Base-by-base conservation (phyloP, 2,888 invertebrate genomes). In the Drosophila peninsularis region DNA sequence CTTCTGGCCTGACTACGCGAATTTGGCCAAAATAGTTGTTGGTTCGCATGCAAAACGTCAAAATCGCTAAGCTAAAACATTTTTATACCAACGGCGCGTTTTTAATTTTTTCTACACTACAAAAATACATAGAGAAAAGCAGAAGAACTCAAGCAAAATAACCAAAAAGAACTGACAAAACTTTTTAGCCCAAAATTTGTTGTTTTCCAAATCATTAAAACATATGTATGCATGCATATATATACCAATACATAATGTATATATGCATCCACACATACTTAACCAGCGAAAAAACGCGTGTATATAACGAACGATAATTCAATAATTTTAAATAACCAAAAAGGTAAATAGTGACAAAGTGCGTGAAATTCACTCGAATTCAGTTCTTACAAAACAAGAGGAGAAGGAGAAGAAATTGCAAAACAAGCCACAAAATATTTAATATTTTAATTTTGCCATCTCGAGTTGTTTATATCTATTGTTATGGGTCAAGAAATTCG, bases 41-140 rank as follows among this genome's bases (percentile, higher is more conserved):
- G 92, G 91, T 89, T 90, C 91, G 91, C 92, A 91, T 91, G 91
- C 90, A 90, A 83, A 90, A 91, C 91, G 91, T 90, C 82, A 84
- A 90, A 90, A 90, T 90, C 85, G 89, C 88, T 77, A 84, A 90
- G 90, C 90, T 90, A 85, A 87, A 74, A 76, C 68, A 88, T 87
- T 90, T 90, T 91, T 91, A 82, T 86, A 90, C 90, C 90, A 90
- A 89, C 90, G 85, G 78, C 85, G 90, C 88, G 90, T 88, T 91
- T 91, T 91, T 90, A 80, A 85, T 80, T 77, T 80, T 79, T 89
- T 89, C 80, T 86, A 85, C 82, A 81, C 74, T 74, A 68, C 66
- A 70, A 75, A 80, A 78, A 75, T 47, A 75, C 68, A 66, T 69
- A 71, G 53, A 73, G 54, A 50, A 76, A 80, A 75, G 64, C 44